Evolutionary conservation across 1,140 invertebrate genomes (phyloP).

Genomic region (Phymorhynchus buccinoides): DNA sequence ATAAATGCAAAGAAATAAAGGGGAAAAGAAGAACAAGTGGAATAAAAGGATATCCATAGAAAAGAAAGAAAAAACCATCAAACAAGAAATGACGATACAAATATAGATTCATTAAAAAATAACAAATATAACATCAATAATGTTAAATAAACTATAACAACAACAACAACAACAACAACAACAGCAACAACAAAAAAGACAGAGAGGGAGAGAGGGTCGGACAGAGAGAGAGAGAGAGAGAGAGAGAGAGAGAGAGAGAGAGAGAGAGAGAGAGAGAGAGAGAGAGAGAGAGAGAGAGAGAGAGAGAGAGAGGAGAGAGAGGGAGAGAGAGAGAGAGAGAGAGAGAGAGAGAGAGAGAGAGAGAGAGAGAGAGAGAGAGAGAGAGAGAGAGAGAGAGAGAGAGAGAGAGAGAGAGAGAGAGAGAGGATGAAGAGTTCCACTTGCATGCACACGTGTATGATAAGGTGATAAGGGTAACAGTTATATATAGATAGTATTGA

Average conservation of each 20-base stretch:
- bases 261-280: constrained; percentile 27
- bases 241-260: constrained; percentile 18
- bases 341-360: constrained; percentile 10
- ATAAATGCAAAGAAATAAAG: not conserved
- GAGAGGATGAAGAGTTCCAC: not conserved
- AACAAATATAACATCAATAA: no score
- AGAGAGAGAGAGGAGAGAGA: not conserved
- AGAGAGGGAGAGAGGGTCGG: no score
- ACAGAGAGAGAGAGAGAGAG: constrained; percentile 22
- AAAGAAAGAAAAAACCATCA: constrained; percentile 9
- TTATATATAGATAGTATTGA: no score
- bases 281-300: constrained; percentile 27
- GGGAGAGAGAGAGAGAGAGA: not conserved
- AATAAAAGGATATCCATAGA: not conserved
- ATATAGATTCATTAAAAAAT: no score
- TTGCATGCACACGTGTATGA: no score
- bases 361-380: constrained; percentile 12
- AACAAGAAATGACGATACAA: no score
- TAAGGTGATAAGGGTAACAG: no score
- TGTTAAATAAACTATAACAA: not conserved
- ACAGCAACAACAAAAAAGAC: no score
- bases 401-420: constrained; percentile 12
- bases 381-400: constrained; percentile 12
- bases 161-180: not conserved
- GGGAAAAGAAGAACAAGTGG: not conserved